Conservation (phyloP, 1,140 invertebrate species). For the Euwallacea similis region DNA sequence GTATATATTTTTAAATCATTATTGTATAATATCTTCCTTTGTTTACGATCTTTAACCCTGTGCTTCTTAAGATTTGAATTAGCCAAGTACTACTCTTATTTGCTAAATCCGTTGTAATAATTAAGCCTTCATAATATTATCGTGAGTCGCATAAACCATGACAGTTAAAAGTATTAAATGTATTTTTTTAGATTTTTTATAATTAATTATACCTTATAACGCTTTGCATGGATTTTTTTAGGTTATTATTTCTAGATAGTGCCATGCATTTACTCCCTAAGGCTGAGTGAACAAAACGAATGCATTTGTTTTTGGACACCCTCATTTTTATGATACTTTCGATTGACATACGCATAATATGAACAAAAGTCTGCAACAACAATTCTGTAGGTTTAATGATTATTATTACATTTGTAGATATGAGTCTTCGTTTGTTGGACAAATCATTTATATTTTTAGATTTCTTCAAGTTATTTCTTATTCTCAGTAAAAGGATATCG, state of each 20-base stretch:
- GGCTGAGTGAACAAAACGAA: neutral
- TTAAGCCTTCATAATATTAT: slow-evolving; percentile 10
- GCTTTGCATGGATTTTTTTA: slow-evolving; percentile 12
- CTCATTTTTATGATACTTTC: neutral
- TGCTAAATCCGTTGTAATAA: slow-evolving; percentile 6
- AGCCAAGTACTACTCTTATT: slow-evolving; percentile 15
- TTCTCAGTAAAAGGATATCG: slow-evolving; percentile 1
- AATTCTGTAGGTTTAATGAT: too few relatives aligned
- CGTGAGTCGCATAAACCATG: slow-evolving; percentile 14
- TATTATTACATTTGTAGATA: neutral
- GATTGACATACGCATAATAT: neutral
- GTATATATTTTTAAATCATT: slow-evolving; percentile 36
- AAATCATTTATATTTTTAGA: neutral
- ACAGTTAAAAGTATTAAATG: slow-evolving; percentile 24
- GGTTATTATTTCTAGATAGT: slow-evolving; percentile 10
- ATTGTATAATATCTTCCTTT: slow-evolving; percentile 27
- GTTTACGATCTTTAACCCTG: slow-evolving; percentile 16
- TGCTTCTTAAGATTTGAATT: slow-evolving; percentile 15
- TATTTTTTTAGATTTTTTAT: slow-evolving; percentile 11
- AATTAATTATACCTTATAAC: neutral
- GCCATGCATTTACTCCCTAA: slow-evolving; percentile 20
- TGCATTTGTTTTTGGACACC: neutral
- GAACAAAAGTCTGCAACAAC: neutral
- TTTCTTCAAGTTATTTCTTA: slow-evolving; percentile 4
- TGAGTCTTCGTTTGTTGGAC: neutral